Evolutionary conservation across 1,140 invertebrate species (phyloP), one percentile per base, ranked within the genome.

Genomic region (Tenebrio molitor): DNA sequence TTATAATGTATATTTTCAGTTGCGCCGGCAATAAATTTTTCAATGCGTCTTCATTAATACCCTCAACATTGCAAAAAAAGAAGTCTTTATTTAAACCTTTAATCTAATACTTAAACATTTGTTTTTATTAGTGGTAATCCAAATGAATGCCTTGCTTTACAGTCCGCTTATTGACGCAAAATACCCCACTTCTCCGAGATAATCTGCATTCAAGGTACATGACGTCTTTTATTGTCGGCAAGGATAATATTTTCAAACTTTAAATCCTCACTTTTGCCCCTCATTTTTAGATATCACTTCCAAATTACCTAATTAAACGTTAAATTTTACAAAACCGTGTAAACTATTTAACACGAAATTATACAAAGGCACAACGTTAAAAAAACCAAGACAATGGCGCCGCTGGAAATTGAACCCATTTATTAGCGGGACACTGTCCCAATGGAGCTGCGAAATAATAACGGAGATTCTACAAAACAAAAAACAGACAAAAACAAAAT

Each of bases 61-160:
- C n/a, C n/a, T 7, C 10, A 10, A n/a, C 53, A 65, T 66, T 42
- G 19, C 53, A 63, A 64, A 71, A 71, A n/a, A n/a, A n/a, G n/a
- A n/a, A 53, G 53, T 39, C 58, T 64, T 71, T 42, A 42, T 64
- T 63, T 71, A 64, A 63, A 71, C 69, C 69, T 41, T 71, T 64
- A 63, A 63, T 63, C 69, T 71, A 64, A 64, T 64, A 71, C 53
- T 71, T 71, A 71, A 64, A 44, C 69, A 71, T 71, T 71, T 64
- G 39, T 71, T 71, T 71, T 71, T 64, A 71, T 71, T 71, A 71
- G 69, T 21, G 53, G 36, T 71, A 71, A 71, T 71, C 53, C 53
- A 63, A 71, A 71, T 64, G 44, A 71, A 71, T 71, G 69, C 42
- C 53, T 58, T 71, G 69, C 53, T 21, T 12, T 64, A 41, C 34